Percentiles rank a stretch among this genome's conserved stretches.
phyloP scores from a whole-genome alignment of 2,888 invertebrate species.

The Ischnus inquisitorius region DNA sequence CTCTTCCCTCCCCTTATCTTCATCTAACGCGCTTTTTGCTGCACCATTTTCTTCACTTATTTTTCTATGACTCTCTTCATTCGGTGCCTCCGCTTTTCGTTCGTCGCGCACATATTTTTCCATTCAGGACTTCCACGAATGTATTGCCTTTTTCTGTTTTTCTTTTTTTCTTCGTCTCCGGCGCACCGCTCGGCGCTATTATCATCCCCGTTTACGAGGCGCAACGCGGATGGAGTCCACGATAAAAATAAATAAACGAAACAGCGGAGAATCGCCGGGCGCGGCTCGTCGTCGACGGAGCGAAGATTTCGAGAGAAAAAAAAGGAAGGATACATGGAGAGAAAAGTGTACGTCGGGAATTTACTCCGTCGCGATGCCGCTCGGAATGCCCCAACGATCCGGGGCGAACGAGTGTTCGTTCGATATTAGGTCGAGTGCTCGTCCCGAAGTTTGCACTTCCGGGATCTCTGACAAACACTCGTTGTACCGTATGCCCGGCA shows the following conservation, averaged over 20 bases:
- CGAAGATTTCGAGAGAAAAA: slow-evolving; percentile 51
- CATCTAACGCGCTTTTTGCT: slow-evolving; percentile 6
- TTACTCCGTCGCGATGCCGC: slow-evolving; percentile 39
- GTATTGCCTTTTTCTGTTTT: neutral
- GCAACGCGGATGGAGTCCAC: slow-evolving; percentile 1
- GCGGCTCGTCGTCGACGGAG: slow-evolving; percentile 3
- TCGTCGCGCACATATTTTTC: neutral
- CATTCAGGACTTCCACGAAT: neutral
- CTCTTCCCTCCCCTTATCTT: slow-evolving; percentile 19
- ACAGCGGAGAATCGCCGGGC: neutral
- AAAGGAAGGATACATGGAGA: slow-evolving; percentile 50
- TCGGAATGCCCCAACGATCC: neutral
- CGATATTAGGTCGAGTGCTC: slow-evolving; percentile 69
- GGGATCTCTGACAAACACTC: slow-evolving; percentile 75
- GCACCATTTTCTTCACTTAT: neutral
- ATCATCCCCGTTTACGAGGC: slow-evolving; percentile 23
- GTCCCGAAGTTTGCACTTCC: slow-evolving; percentile 61
- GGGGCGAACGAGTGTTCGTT: slow-evolving; percentile 18
- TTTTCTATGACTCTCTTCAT: slow-evolving; percentile 36
- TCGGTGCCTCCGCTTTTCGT: neutral
- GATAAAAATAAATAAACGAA: slow-evolving; percentile 31
- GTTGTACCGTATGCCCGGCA: slow-evolving; percentile 73
- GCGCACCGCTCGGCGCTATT: neutral
- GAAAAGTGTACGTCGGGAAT: slow-evolving; percentile 30
- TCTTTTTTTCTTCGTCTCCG: too few species aligned